A percentile compares a stretch with the other conserved stretches of the same genome.
Conservation (phyloP, 2,888 invertebrate genomes). For the Lordiphosa fenestrarum region DNA sequence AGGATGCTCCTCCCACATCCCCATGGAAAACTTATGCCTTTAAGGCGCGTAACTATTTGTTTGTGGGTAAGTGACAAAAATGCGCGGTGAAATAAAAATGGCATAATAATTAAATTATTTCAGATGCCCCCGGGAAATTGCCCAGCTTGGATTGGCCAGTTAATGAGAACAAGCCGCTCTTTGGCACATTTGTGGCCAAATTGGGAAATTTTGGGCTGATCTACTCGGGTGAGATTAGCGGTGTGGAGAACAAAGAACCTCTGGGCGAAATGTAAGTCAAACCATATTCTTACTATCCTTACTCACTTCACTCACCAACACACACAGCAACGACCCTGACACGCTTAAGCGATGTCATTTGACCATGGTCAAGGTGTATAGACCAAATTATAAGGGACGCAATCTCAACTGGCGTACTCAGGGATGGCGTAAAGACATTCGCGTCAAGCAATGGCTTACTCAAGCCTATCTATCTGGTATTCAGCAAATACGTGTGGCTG, state of each 20-base stretch:
- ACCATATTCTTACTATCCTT: neutral
- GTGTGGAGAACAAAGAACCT: constrained; percentile 9
- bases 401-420: rapidly evolving
- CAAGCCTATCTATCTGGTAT: constrained; percentile 9
- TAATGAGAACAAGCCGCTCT: constrained; percentile 14
- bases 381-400: rapidly evolving
- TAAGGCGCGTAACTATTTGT: constrained; percentile 18
- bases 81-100: too few species aligned
- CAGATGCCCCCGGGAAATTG: constrained; percentile 12
- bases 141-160: neutral
- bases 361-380: neutral
- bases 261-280: constrained; percentile 26
- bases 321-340: constrained; percentile 13
- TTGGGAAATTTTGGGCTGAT: constrained; percentile 26
- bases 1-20: rapidly evolving
- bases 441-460: constrained; percentile 1
- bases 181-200: constrained; percentile 24
- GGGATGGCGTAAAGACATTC: neutral
- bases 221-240: constrained; percentile 23
- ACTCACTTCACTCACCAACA: too few species aligned
- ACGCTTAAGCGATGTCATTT: constrained; percentile 15
- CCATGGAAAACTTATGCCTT: neutral
- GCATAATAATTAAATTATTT: neutral
- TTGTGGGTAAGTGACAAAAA: constrained; percentile 14
- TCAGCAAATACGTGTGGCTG: neutral